Base-by-base conservation (phyloP, 2,113 vertebrate species). In the Entomyzon cyanotis region DNA sequence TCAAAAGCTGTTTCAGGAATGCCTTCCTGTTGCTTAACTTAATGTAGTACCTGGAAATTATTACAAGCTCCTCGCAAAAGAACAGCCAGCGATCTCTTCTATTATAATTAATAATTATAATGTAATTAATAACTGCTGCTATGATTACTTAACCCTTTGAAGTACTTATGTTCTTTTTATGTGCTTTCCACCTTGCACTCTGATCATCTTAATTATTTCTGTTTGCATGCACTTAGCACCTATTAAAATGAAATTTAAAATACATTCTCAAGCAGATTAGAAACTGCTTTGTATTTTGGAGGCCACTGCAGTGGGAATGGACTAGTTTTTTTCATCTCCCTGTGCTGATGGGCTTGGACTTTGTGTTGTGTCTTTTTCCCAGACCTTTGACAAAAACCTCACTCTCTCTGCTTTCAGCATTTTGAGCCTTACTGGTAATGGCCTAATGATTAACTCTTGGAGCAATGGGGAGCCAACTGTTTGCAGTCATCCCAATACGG, bases 361-460 rank as follows among this genome's bases (percentile, higher is more conserved):
- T 91, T 75, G 88, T 3, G 1, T 78, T 63, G 59, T n/a, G 9
- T 74, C 47, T 90, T 88, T 95, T 94, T 86, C 82, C 56, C 71
- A 94, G 83, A 77, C 47, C 63, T 92, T n/a, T 78, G 71, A 62
- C 42, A 75, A 78, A 84, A 93, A 84, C 31, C 42, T n/a, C 7
- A 14, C 20, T 28, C 12, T 28, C 30, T 86, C 30, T 91, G 18
- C 75, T 91, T 67, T 81, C 35, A 22, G 27, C 75, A 83, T 92
- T 91, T 88, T 67, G 27, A 80, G 19, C 27, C 20, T 73, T 80
- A 63, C 28, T 53, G 31, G 22, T 83, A 80, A 87, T 28, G 11
- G 37, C 53, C 65, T 89, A 95, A 89, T 84, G 73, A 92, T 84
- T 93, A 94, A 88, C 83, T 89, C n/a, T 30, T 42, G 19, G 39